Evolutionary conservation across 2,888 invertebrate species (phyloP), one percentile per base, ranked within the genome.

Genomic region (Micoletzkya japonica): DNA sequence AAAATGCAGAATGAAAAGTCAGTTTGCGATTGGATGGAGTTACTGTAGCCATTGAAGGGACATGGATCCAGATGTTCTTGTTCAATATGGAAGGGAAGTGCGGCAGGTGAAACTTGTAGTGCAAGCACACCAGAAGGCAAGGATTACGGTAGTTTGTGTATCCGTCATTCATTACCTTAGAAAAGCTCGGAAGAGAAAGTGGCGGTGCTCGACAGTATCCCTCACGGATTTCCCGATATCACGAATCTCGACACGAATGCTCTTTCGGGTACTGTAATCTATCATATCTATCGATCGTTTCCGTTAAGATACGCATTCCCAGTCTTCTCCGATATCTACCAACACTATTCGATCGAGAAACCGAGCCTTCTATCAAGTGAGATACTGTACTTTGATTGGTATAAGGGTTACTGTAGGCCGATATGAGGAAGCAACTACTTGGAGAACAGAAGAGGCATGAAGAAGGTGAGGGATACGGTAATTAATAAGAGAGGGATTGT

Each of bases 351-450:
- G 79, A 26, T 69, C 71, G n/a, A 58, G 72, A 37, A 74, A 74
- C 50, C 59, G 73, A 26, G 73, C 79, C 28, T 72, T 79, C 24
- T 77, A 77, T 24, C 69, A 59, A 24, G 67, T 56, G 30, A 1
- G 28, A 20, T 7, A 32, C 32, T 26, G 28, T 10, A 30, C 6
- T 10, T 58, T 58, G 28, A 52, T 26, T 26, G 26, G 34, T 2
- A 1, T 20, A 37, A 1, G 59, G 4, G 24, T 44, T 7, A 39
- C 17, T 44, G 70, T 61, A 76, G 37, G 78, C 81, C 1, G 82
- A 82, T 72, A 71, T 82, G 37, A 70, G 82, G 28, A 75, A 72
- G 57, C 77, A 81, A 60, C 70, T 82, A 26, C 70, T 82, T 10
- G 77, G 77, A 4, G 60, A 63, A 37, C 34, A 61, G 52, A 39